A percentile compares a stretch with the other conserved stretches of the same genome.
Evolutionary conservation across 2,888 invertebrate genomes (phyloP).

Genomic region (Caenorhabditis sp.): DNA sequence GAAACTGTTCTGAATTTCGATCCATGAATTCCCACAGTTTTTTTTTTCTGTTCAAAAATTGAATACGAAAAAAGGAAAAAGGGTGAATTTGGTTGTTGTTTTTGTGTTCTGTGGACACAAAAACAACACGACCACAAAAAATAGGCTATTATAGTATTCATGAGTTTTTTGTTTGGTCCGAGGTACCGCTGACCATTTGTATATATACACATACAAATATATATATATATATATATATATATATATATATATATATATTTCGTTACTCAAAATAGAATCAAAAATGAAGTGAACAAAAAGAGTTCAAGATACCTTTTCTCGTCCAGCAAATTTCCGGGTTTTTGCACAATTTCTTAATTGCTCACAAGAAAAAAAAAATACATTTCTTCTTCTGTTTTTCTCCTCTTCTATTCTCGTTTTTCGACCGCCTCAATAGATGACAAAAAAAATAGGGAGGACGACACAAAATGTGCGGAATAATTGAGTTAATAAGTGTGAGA

Average conservation of each 20-base stretch:
- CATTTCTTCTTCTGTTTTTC: too few species aligned
- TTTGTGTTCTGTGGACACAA: not conserved
- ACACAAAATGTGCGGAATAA: not conserved
- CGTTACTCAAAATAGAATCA: not conserved
- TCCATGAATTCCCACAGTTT: too few species aligned
- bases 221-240: too few species aligned
- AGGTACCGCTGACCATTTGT: not conserved
- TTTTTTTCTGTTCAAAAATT: too few species aligned
- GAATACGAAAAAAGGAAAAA: too few species aligned
- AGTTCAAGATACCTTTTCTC: too few species aligned
- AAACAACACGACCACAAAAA: not conserved
- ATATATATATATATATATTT: not conserved
- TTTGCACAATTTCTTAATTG: too few species aligned
- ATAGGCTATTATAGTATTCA: slow-evolving; percentile 1
- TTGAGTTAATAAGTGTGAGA: slow-evolving; percentile 1
- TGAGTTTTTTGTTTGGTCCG: not conserved
- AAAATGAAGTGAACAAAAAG: too few species aligned
- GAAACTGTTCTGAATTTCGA: too few species aligned
- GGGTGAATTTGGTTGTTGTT: not conserved
- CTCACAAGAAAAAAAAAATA: too few species aligned
- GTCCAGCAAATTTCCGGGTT: too few species aligned
- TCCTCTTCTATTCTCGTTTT: too few species aligned
- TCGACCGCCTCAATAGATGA: not conserved
- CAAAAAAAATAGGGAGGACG: not conserved
- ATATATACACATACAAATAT: not conserved